These are phyloP conservation scores for Hexactinellida sp. DNA, from an alignment of 37 sponge, comb jelly and placozoan genomes.

Conservation along the genomic window DNA sequence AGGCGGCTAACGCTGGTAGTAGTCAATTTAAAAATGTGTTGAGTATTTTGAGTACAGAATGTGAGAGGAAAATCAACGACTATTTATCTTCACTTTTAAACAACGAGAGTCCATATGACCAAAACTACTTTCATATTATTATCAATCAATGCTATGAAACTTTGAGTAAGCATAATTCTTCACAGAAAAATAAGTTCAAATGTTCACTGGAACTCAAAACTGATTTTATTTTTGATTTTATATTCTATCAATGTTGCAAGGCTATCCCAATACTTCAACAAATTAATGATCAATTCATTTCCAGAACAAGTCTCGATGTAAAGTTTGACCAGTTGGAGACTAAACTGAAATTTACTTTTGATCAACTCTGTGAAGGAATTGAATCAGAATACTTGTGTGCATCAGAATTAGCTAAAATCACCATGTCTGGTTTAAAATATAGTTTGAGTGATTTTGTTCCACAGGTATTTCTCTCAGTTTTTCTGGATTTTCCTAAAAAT, in stretches of 20 bases:
- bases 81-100: neutral
- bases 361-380: neutral
- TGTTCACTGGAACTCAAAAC: neutral
- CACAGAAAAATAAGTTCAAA: neutral
- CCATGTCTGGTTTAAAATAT: neutral
- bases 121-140: neutral
- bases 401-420: neutral
- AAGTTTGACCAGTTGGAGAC: neutral
- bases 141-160: neutral
- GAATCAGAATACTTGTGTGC: neutral
- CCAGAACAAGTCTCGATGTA: neutral
- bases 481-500: neutral
- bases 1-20: neutral
- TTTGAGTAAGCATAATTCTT: neutral
- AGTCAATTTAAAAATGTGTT: neutral
- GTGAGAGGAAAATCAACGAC: neutral
- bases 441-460: neutral
- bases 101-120: neutral
- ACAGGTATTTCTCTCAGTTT: neutral
- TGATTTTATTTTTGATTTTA: neutral
- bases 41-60: neutral
- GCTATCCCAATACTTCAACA: neutral
- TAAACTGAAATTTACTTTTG: neutral
- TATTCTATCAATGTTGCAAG: neutral
- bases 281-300: neutral